Evolutionary conservation across 2,888 invertebrate genomes (phyloP), one percentile per base, ranked within the genome.

Genomic region (Megaustenia siamemsis): DNA sequence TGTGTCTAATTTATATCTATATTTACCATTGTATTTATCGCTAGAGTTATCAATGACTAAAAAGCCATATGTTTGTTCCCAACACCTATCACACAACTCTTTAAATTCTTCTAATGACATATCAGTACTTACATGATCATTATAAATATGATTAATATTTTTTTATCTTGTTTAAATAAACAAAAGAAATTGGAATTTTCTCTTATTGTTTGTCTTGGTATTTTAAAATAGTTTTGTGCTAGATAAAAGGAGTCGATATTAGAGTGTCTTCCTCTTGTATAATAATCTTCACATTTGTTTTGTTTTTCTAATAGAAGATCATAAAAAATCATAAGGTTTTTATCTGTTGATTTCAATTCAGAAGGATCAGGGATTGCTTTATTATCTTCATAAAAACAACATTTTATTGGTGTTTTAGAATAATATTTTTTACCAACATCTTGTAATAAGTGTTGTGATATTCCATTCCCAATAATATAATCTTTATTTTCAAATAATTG

Each of bases 241-340:
- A 79, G 21, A 66, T 79, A 66, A 66, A 79, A 79, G 45, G 66
- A 79, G 24, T 79, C 79, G 6, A 79, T 45, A 79, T 79, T 79
- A 38, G 28, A 28, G 32, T 63, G 63, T 63, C 63, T 63, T 1
- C 63, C 63, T 21, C 63, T 63, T 6, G 28, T 24, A 66, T 79
- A 66, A 66, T 66, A 79, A 45, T 40, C 43, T 3, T 79, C 66
- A 79, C 79, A 79, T 66, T 40, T 79, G 24, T 66, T 79, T 66
- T 79, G 79, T 66, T 66, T 66, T 79, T 66, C 66, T 56, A 60
- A 38, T 66, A 79, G 35, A 63, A 79, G 18, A 66, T 43, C 79
- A 43, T 79, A 38, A 66, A 63, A 63, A 28, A 63, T 63, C 63
- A 63, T 63, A 1, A 63, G 63, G 4, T 63, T 63, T 63, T 63